phyloP scores from a whole-genome alignment of 1,140 invertebrate genomes.

The Drosophila ironensis region DNA sequence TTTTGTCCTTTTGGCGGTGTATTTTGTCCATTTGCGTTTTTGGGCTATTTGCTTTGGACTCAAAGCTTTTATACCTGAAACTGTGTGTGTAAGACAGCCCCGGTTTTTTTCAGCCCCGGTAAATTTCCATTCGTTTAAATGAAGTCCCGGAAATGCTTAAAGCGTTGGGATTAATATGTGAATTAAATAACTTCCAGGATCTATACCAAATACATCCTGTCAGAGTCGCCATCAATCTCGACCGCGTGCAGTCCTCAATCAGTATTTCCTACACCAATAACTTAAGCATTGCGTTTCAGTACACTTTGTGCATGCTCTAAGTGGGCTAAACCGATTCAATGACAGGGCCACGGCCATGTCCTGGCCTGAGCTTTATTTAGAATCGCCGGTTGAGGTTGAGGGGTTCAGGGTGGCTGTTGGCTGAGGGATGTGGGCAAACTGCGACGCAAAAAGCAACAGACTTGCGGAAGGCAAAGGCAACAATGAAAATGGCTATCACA shows the following conservation, averaged over 20 bases:
- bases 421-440: conserved; percentile 26
- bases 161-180: not conserved
- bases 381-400: conserved; percentile 37
- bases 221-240: conserved; percentile 24
- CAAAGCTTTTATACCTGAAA: conserved; percentile 50
- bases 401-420: conserved; percentile 7
- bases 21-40: not conserved
- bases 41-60: conserved; percentile 2
- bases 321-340: conserved; percentile 21
- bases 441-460: conserved; percentile 49
- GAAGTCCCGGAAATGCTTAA: conserved; percentile 20
- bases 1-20: conserved; percentile 49
- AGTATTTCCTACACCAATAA: conserved; percentile 57
- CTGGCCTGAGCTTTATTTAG: conserved; percentile 55
- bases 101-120: conserved; percentile 32
- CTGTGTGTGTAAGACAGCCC: conserved; percentile 14
- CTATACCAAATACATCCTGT: conserved; percentile 31
- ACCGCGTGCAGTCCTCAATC: conserved; percentile 39
- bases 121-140: conserved; percentile 75
- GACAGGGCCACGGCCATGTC: conserved; percentile 55
- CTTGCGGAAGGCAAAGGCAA: not conserved
- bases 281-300: conserved; percentile 54
- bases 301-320: conserved; percentile 27
- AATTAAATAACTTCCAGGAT: conserved; percentile 27
- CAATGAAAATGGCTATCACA: conserved; percentile 22